A percentile compares a stretch with the other conserved stretches of the same genome.
phyloP scores from a whole-genome alignment of 2,797 vertebrate genomes.

The Argyrosomus regius region DNA sequence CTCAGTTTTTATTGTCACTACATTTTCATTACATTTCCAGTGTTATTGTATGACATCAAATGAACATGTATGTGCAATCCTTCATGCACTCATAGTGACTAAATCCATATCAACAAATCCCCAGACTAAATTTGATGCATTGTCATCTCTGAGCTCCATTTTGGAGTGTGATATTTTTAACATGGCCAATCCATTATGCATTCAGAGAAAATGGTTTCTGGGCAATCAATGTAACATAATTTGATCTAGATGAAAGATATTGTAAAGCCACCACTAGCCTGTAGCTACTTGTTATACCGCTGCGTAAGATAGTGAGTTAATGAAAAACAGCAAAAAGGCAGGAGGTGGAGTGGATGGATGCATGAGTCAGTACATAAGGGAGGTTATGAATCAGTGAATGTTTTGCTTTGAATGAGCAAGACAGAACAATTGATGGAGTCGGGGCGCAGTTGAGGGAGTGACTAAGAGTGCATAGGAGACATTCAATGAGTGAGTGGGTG shows the following conservation, averaged over 20 bases:
- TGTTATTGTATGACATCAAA: background rate
- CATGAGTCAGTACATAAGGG: slow-evolving; percentile 25
- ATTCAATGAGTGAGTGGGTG: slow-evolving; percentile 34
- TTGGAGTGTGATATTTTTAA: background rate
- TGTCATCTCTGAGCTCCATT: slow-evolving; percentile 1
- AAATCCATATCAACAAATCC: background rate
- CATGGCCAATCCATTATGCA: slow-evolving; percentile 7
- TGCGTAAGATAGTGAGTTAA: background rate
- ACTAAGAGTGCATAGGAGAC: slow-evolving; percentile 25
- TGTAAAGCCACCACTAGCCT: slow-evolving; percentile 19
- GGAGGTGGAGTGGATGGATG: slow-evolving; percentile 3
- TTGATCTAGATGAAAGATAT: slow-evolving; percentile 38
- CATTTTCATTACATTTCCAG: background rate
- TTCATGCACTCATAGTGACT: background rate
- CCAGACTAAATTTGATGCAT: background rate
- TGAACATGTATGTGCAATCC: background rate
- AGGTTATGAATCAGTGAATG: slow-evolving; percentile 49
- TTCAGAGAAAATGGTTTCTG: slow-evolving; percentile 1
- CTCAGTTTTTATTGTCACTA: background rate
- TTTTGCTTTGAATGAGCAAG: slow-evolving; percentile 16
- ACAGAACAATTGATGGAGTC: slow-evolving; percentile 23
- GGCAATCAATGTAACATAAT: slow-evolving; percentile 38
- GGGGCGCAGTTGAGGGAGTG: slow-evolving; percentile 31
- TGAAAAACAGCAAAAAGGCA: background rate
- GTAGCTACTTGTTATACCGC: slow-evolving; percentile 13